Evolutionary conservation across 2,888 invertebrate genomes (phyloP).

Genomic region (Schizaphis graminum): DNA sequence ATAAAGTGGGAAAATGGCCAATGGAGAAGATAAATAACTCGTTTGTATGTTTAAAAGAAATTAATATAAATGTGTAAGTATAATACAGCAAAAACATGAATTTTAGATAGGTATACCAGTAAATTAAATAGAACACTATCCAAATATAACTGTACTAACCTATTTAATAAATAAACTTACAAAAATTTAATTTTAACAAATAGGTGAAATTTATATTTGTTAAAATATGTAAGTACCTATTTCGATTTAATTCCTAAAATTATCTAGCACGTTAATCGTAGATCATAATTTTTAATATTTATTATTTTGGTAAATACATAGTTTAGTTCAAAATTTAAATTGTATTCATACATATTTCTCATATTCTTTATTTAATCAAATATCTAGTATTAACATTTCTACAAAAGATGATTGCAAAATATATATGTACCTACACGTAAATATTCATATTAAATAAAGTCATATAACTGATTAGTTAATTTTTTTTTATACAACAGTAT

Average conservation of each 20-base stretch:
- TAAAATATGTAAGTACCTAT: background rate
- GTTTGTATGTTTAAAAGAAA: conserved; percentile 36
- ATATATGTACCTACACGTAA: background rate
- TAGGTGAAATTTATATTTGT: background rate
- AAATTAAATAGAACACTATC: conserved; percentile 20
- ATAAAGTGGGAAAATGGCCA: conserved; percentile 47
- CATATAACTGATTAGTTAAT: background rate
- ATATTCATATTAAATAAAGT: background rate
- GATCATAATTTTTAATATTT: background rate
- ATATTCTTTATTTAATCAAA: background rate
- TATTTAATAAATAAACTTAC: conserved; percentile 12
- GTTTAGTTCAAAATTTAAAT: background rate
- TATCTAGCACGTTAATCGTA: background rate
- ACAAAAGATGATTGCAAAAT: background rate
- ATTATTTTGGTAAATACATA: background rate
- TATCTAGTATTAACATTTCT: background rate
- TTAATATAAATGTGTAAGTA: conserved; percentile 23
- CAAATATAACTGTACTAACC: conserved; percentile 32
- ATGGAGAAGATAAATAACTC: conserved; percentile 35
- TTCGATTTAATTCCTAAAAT: background rate
- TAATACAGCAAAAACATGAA: conserved; percentile 24
- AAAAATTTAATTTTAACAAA: background rate
- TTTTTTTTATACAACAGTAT: background rate
- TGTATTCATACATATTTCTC: background rate
- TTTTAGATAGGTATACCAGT: background rate